phyloP scores from a whole-genome alignment of 2,797 vertebrate species.

The Naso thynnoides region DNA sequence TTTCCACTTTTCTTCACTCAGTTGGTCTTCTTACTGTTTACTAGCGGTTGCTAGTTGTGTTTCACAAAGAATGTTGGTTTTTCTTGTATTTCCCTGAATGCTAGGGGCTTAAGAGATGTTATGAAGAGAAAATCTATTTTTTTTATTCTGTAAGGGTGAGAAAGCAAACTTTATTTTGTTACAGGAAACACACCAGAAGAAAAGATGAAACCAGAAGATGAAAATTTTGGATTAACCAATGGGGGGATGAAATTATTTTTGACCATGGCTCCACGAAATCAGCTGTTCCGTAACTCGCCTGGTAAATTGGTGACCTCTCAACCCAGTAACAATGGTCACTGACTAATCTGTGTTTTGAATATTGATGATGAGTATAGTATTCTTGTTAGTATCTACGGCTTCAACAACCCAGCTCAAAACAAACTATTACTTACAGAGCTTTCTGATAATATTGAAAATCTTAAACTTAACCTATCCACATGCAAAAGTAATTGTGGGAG shows the following conservation, averaged over 20 bases:
- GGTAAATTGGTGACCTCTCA: not conserved
- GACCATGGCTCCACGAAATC: not conserved
- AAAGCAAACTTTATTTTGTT: not conserved
- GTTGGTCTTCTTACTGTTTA: not conserved
- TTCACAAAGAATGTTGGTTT: not conserved
- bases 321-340: not conserved
- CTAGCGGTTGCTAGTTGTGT: not conserved
- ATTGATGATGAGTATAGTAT: not conserved
- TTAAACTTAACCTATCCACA: slow-evolving; percentile 8
- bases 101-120: not conserved
- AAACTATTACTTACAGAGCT: slow-evolving; percentile 15
- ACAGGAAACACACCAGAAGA: slow-evolving; percentile 7
- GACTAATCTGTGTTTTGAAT: not conserved
- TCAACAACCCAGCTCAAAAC: slow-evolving; percentile 2
- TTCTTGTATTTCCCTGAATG: slow-evolving; percentile 1
- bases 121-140: slow-evolving; percentile 9
- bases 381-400: not conserved
- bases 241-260: slow-evolving; percentile 1
- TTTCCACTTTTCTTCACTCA: not conserved
- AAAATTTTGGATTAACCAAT: not conserved
- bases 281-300: slow-evolving; percentile 2
- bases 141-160: not conserved
- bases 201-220: not conserved
- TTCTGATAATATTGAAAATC: not conserved
- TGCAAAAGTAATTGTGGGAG: slow-evolving; percentile 13